Evolutionary conservation across 2,888 invertebrate genomes (phyloP), one percentile per base, ranked within the genome.

Genomic region (Idaea biselata): DNA sequence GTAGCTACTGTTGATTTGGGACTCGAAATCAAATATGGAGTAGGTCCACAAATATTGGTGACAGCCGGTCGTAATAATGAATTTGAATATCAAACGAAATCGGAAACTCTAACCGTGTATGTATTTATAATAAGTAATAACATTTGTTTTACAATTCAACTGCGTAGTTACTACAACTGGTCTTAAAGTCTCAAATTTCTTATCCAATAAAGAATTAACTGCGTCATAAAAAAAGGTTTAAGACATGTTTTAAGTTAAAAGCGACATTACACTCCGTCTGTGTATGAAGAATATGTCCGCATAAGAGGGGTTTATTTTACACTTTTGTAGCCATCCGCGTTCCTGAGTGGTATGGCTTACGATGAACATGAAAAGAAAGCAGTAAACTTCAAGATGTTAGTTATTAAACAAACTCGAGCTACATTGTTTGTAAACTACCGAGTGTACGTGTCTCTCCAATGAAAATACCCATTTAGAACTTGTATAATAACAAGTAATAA

Each of bases 1-100:
- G 57, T 63, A 55, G 63, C 58, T 68, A 58, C 64, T 59, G 44
- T 61, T 57, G 62, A 63, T 66, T 70, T 60, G 70, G 68, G 63
- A 60, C 59, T 54, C 56, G 59, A 44, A 25, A 44, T 44, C 44
- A 44, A 44, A 44, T 44, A 44, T 11, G 44, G 44, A 44, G 44
- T 44, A 44, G 44, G 16, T 58, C 16, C 31, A 58, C 57, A 25
- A 18, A 58, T 18, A 58, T 25, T 31, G 31, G 57, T 58, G 18
- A 58, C 31, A 18, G 57, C 31, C 18, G 57, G 17, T 7, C 14
- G 16, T 25, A 57, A 57, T 57, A 16, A 18, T 25, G 18, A 18
- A 57, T 33, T 44, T 44, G 44, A 44, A 44, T 44, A 44, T 44
- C 44, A 44, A 44, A 44, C 44, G 44, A 44, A 44, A 44, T 44